phyloP scores from a whole-genome alignment of 2,797 vertebrate species.

The Rachycentron canadum region DNA sequence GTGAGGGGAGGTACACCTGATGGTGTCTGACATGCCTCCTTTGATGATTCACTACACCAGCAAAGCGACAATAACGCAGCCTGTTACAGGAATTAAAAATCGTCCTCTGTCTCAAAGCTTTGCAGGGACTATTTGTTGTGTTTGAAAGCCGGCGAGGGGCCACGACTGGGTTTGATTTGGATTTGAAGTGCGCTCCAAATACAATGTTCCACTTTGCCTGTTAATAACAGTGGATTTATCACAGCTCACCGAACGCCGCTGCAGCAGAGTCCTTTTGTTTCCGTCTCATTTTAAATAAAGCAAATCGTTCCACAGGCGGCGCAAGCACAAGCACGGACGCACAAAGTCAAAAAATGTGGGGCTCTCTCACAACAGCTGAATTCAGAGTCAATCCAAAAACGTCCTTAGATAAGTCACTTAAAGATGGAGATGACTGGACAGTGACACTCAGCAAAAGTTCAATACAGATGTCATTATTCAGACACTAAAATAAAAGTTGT shows the following conservation, averaged over 20 bases:
- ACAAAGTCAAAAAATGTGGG: too few relatives aligned
- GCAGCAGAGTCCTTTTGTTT: not conserved
- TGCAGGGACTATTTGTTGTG: not conserved
- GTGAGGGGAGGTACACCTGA: slow-evolving; percentile 1
- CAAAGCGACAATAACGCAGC: not conserved
- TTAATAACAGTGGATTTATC: not conserved
- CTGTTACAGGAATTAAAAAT: not conserved
- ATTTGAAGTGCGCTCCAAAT: slow-evolving; percentile 21
- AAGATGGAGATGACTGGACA: not conserved
- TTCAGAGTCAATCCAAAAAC: not conserved
- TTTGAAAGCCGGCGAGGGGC: slow-evolving; percentile 5
- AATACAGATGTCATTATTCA: too few relatives aligned
- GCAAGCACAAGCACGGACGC: not conserved
- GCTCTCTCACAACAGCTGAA: not conserved
- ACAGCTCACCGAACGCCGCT: not conserved
- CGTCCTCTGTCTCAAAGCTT: not conserved
- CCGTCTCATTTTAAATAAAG: not conserved
- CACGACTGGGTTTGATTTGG: not conserved
- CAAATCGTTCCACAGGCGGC: not conserved
- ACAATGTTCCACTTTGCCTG: not conserved
- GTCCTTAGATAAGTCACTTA: not conserved
- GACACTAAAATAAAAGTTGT: too few relatives aligned
- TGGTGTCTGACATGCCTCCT: slow-evolving; percentile 36
- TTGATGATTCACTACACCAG: slow-evolving; percentile 1
- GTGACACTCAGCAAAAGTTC: too few relatives aligned